Percentiles rank a stretch among this genome's conserved stretches.
phyloP scores from a whole-genome alignment of 1,140 invertebrate species.

The Apis laboriosa region DNA sequence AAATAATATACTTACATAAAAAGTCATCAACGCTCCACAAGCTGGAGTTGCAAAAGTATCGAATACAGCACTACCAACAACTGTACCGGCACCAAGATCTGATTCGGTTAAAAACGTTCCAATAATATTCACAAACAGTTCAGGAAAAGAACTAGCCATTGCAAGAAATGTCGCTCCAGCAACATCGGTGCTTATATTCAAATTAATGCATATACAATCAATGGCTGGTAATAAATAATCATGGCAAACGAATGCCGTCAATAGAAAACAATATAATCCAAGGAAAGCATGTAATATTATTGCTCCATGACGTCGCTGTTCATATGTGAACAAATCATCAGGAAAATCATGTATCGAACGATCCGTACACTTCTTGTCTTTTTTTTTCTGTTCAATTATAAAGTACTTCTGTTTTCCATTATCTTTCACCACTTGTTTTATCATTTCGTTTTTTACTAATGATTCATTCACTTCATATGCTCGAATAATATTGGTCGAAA shows the following conservation, averaged over 20 bases:
- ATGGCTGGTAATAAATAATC: slow-evolving; percentile 92
- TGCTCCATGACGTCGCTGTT: slow-evolving; percentile 85
- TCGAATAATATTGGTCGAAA: neutral
- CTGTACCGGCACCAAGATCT: slow-evolving; percentile 92
- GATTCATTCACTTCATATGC: neutral
- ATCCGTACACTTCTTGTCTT: slow-evolving; percentile 70
- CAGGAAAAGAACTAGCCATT: slow-evolving; percentile 93
- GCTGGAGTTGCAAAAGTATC: slow-evolving; percentile 93
- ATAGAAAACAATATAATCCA: slow-evolving; percentile 89
- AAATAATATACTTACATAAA: slow-evolving; percentile 82
- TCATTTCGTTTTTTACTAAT: neutral
- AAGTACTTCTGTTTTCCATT: neutral
- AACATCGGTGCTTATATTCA: slow-evolving; percentile 89
- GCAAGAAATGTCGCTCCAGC: slow-evolving; percentile 96
- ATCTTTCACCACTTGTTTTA: too few species aligned
- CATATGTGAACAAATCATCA: slow-evolving; percentile 82
- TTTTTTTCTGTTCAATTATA: neutral
- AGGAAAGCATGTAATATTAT: slow-evolving; percentile 88
- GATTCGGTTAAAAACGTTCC: slow-evolving; percentile 89
- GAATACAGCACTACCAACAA: slow-evolving; percentile 93
- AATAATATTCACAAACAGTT: slow-evolving; percentile 94
- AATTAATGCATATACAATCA: slow-evolving; percentile 88
- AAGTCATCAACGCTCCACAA: slow-evolving; percentile 89
- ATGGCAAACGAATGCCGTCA: slow-evolving; percentile 92
- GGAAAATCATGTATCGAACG: slow-evolving; percentile 83